Base-by-base conservation (phyloP, 2,797 vertebrate species). In the Cyprinodon diabolis region DNA sequence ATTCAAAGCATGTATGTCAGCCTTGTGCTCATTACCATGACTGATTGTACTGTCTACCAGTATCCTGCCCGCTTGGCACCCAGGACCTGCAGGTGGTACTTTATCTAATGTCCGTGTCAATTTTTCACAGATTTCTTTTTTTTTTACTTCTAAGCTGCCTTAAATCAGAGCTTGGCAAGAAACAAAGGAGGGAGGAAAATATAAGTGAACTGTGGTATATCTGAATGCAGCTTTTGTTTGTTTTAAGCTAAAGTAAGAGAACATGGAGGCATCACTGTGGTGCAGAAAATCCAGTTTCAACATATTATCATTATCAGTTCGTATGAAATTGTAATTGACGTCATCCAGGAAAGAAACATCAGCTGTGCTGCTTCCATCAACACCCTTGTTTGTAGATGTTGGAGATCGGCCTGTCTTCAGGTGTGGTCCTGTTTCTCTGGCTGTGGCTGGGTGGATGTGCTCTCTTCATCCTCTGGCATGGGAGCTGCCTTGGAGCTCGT, bases 41-140 rank as follows among this genome's bases (percentile, higher is more conserved):
- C 91, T 93, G 94, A 95, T 95, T 91, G 91, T 90, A 85, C 87
- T 91, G 94, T 95, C 94, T 93, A 77, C 89, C 91, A 87, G 92
- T 91, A 91, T 91, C 93, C 93, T 95, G 90, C 91, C 93, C 93
- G 94, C 93, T 93, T 93, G 94, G 93, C 93, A 94, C 93, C 90
- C 89, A 69, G 85, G 91, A 92, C 92, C 94, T 87, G 92, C 93
- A 89, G 94, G 93, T 92, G 94, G 93, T 94, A 92, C 93, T 94
- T 93, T 91, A 94, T 93, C 93, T 94, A 89, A 87, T 80, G 82
- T 84, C 85, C 83, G 48, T 70, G 92, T 91, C 93, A 80, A 94
- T 95, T 95, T 94, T 89, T 93, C 91, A 93, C 77, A 0, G 83
- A 63, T 67, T 40, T 68, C 72, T 82, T 78, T 68, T 73, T 82